Evolutionary conservation across 2,797 vertebrate genomes (phyloP).

Genomic region (Chanos chanos): DNA sequence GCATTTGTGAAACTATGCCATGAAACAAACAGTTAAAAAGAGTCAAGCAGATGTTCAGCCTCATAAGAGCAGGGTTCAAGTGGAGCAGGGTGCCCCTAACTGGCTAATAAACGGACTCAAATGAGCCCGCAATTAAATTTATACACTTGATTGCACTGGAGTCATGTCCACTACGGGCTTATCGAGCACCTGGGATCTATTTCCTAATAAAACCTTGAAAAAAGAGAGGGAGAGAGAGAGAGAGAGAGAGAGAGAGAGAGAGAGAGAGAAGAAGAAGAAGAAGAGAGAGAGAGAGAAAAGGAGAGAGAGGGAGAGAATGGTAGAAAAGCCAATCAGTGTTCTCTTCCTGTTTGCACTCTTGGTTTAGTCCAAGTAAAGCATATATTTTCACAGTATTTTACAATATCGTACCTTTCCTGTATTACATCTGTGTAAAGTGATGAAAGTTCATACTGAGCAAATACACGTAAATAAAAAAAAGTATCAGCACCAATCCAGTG

Average conservation of each 20-base stretch:
- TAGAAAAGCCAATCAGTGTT: slow-evolving; percentile 22
- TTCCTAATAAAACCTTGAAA: slow-evolving; percentile 75
- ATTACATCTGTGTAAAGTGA: no score
- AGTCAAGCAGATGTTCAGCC: slow-evolving; percentile 78
- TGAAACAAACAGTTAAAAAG: slow-evolving; percentile 71
- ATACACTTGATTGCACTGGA: slow-evolving; percentile 84
- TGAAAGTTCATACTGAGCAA: no score
- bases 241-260: slow-evolving; percentile 35
- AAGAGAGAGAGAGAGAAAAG: slow-evolving; percentile 37
- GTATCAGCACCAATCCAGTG: no score
- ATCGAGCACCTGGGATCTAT: slow-evolving; percentile 84
- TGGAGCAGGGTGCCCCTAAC: slow-evolving; percentile 80
- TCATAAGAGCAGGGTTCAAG: slow-evolving; percentile 81
- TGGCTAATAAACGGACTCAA: slow-evolving; percentile 81
- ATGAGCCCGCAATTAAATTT: slow-evolving; percentile 85
- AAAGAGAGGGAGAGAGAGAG: slow-evolving; percentile 53
- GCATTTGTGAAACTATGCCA: slow-evolving; percentile 62
- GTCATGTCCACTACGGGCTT: slow-evolving; percentile 82
- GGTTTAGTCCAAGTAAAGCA: no score
- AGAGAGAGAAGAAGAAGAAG: slow-evolving; percentile 30
- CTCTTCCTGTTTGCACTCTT: slow-evolving; percentile 44
- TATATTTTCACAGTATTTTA: no score
- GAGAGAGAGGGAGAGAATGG: slow-evolving; percentile 35
- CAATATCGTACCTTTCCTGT: no score
- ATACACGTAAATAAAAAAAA: no score